Evolutionary conservation across 2,888 invertebrate species (phyloP), one percentile per base, ranked within the genome.

Genomic region (Apotomis turbidana): DNA sequence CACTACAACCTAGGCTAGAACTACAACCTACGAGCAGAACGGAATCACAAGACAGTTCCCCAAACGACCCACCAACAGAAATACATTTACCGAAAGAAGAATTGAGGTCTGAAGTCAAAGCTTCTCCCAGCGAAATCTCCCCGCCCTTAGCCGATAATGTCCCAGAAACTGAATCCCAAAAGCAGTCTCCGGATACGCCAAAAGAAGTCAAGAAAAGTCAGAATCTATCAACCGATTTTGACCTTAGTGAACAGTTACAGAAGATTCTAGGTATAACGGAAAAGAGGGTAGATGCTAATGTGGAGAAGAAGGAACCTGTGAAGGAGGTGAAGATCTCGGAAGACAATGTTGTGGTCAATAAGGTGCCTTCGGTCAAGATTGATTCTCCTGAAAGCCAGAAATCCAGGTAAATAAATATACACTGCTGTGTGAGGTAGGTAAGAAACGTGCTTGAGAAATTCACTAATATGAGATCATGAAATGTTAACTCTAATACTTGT

Each of bases 141-240:
- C 93, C 93, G 0, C 93, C 93, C 0, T 72, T 93, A 72, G 83
- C 92, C 0, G 93, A 93, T 41, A 77, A 75, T 12, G 46, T 80
- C 9, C 80, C 73, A n/a, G 91, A 91, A 60, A 67, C 80, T 0
- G 92, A 92, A 3, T 88, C 90, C 0, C 91, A 89, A 69, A 93
- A 93, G 74, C 91, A 91, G 13, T 91, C 92, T 0, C 92, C 93
- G 0, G 92, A 90, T 54, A 91, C 90, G 0, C 91, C 91, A 0
- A 93, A 93, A 74, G 93, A 93, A 72, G 84, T 93, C 0, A 94
- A 94, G 77, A 93, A 91, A 74, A 93, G 93, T 78, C 94, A 94
- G 78, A 93, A 93, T 75, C 77, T 94, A 54, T 93, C 94, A 0
- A 93, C 94, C 0, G 94, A 94, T 75, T 94, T 94, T 74, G 93